Base-by-base conservation (phyloP, 2,113 vertebrate species). In the Oenanthe melanoleuca region DNA sequence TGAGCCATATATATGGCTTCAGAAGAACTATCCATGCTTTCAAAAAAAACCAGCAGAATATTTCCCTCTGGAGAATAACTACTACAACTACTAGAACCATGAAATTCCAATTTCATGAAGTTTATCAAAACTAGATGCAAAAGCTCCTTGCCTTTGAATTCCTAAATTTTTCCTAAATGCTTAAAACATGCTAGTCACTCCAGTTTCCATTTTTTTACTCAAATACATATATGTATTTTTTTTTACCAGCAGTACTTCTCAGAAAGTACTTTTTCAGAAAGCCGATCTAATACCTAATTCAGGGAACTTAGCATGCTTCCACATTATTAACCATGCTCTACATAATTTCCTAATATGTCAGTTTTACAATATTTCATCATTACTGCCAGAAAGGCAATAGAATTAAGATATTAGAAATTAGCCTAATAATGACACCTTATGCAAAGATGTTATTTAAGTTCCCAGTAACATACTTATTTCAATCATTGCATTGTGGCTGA, bases 171-270 rank as follows among this genome's bases (percentile, higher is more conserved):
- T 45, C 9, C 23, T 69, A 3, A n/a, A 40, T 29, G 16, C 40
- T 84, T 38, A 44, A 72, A 38, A 75, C 4, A 70, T 7, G 12
- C 21, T 37, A 49, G 24, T 33, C 53, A 14, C 25, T 6, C 42
- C 10, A 7, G n/a, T 72, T 71, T 80, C 38, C 8, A 44, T 29
- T 70, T 38, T 66, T 38, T 28, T 8, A 18, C 37, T 57, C 75
- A 45, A 49, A 44, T 6, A 60, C 0, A 1, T 21, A 28, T 12
- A 5, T 33, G 8, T 22, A 1, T 50, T 31, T n/a, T 89, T 57
- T 74, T 75, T 65, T 64, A 78, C 33, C 49, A 80, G 19, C 45
- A 71, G 26, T 40, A 93, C 22, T 79, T 59, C 55, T 65, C 8
- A 79, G 34, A 37, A 37, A 37, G 34, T 37, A n/a, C 33, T 33